These are phyloP conservation scores for Ptiloglossa arizonensis DNA, from an alignment of 1,140 invertebrate species.

Conservation along the genomic window DNA sequence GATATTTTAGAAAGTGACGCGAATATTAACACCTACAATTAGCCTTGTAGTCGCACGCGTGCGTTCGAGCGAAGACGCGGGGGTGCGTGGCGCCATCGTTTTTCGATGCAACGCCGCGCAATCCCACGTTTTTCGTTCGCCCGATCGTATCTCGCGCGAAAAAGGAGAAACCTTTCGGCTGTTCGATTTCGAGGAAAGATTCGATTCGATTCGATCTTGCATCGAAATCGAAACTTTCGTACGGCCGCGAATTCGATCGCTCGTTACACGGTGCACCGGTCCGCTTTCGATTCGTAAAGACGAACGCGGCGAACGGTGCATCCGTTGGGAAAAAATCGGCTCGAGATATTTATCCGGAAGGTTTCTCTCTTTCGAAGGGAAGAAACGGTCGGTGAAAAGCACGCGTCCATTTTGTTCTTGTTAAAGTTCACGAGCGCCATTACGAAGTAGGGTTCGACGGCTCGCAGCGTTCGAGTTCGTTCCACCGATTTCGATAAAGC, in stretches of 20 bases:
- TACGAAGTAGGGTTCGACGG: background rate
- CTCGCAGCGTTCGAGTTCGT: slow-evolving; percentile 14
- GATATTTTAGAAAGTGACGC: slow-evolving; percentile 73
- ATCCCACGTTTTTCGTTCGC: background rate
- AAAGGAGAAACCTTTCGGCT: no score
- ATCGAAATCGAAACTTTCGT: background rate
- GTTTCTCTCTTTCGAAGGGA: background rate
- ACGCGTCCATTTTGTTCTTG: slow-evolving; percentile 32
- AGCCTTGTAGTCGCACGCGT: slow-evolving; percentile 10
- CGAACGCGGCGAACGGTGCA: background rate
- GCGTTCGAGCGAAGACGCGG: background rate
- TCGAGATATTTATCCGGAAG: background rate
- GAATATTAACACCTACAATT: slow-evolving; percentile 64
- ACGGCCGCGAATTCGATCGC: background rate
- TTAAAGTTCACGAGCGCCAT: slow-evolving; percentile 33
- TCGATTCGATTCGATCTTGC: no score
- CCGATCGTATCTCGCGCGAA: no score
- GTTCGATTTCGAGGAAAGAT: no score
- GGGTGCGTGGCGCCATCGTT: slow-evolving; percentile 8
- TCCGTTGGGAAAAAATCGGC: background rate
- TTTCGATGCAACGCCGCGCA: no score
- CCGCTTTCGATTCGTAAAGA: background rate
- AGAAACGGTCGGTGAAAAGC: slow-evolving; percentile 10
- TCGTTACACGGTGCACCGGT: background rate
- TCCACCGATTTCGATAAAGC: slow-evolving; percentile 47